Percentiles rank a stretch among this genome's conserved stretches.
These are phyloP conservation scores for Sphenodon punctatus DNA, from an alignment of 2,797 vertebrate genomes.

Conservation along the genomic window DNA sequence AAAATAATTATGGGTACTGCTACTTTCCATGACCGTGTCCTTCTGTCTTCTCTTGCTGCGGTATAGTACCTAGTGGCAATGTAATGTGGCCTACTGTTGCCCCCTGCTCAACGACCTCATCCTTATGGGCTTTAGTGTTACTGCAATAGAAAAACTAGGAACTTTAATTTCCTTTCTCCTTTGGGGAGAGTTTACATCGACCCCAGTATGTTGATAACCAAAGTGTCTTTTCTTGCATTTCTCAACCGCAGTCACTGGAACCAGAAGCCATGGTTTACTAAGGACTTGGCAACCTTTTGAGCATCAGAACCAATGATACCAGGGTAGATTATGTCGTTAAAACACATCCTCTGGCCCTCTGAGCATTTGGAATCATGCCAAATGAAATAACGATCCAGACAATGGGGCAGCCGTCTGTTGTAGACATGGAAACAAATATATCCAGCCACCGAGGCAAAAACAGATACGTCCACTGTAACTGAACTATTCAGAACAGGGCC, in stretches of 20 bases:
- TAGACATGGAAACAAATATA: not conserved
- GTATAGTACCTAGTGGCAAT: not conserved
- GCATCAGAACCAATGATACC: not conserved
- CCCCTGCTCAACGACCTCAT: no score
- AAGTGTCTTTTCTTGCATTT: not conserved
- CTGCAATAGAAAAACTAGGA: not conserved
- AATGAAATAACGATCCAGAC: rapidly evolving
- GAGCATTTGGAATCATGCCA: not conserved
- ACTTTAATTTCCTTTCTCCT: not conserved
- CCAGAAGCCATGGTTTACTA: rapidly evolving
- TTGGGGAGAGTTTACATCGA: rapidly evolving
- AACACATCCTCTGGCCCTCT: not conserved
- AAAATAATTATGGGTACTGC: no score
- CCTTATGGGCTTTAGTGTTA: not conserved
- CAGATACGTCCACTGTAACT: not conserved
- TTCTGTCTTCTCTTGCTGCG: not conserved
- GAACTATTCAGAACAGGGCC: not conserved
- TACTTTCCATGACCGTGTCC: not conserved
- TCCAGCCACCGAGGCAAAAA: conserved; percentile 6
- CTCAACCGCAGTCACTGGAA: not conserved
- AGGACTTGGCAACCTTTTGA: not conserved
- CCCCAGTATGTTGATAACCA: not conserved
- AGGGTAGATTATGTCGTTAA: not conserved
- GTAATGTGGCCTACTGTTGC: rapidly evolving
- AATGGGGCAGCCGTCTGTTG: not conserved